Evolutionary conservation across 2,113 vertebrate species (phyloP).

Genomic region (Prolemur simus): DNA sequence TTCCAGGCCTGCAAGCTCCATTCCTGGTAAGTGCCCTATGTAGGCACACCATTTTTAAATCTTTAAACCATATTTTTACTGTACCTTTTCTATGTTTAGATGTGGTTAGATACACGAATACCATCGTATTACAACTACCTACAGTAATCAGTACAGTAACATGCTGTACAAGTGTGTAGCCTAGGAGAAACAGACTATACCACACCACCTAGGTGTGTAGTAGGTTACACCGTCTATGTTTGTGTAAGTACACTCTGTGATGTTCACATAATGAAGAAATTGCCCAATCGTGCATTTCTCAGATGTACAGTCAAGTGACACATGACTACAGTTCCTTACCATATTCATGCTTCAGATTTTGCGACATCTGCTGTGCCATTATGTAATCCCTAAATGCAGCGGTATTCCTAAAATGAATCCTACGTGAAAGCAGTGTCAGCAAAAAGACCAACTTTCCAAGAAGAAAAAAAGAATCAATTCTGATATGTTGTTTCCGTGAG

Average conservation of each 20-base stretch:
- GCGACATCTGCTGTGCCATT: background rate
- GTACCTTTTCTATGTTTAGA: background rate
- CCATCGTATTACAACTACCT: background rate
- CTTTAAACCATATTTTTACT: background rate
- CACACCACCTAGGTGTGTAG: background rate
- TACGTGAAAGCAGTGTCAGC: background rate
- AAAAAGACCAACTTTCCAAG: background rate
- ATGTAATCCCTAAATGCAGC: background rate
- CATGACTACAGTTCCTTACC: background rate
- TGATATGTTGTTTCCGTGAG: background rate
- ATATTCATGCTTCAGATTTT: slow-evolving; percentile 23
- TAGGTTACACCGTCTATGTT: background rate
- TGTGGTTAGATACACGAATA: background rate
- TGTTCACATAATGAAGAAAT: background rate
- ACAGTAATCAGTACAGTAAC: background rate
- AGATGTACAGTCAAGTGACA: background rate
- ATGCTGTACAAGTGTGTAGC: background rate
- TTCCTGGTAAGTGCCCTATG: background rate
- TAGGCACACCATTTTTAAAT: background rate
- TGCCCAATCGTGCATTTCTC: background rate
- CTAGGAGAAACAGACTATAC: background rate
- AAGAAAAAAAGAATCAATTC: background rate
- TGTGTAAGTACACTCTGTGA: background rate
- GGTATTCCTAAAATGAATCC: background rate
- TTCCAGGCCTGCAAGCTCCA: background rate